Base-by-base conservation (phyloP, 1,140 invertebrate genomes). In the Drosophila albomicans region DNA sequence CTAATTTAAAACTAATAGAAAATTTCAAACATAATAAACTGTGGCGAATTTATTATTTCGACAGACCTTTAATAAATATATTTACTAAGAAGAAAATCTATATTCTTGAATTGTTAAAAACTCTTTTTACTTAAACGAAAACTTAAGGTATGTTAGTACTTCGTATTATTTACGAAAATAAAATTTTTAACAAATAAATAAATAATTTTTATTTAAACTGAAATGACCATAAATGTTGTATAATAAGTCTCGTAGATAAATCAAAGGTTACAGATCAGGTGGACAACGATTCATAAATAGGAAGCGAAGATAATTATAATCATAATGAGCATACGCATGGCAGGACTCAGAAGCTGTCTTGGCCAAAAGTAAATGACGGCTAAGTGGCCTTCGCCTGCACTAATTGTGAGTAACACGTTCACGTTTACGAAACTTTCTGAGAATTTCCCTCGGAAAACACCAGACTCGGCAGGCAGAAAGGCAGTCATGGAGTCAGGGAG, bases 401-500 rank as follows among this genome's bases (percentile, higher is more conserved):
- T 88, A 88, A 88, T 88, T 89, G 81, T 84, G 62, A 81, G 85
- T 88, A 88, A 88, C 85, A 88, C 84, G 85, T 88, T 89, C 74
- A 82, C 84, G 78, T 71, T 89, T 78, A 78, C 85, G 73, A 84
- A 84, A 85, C 80, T 88, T 88, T 88, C 75, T 54, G 77, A 65
- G 70, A 84, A 89, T 78, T 89, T 78, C 74, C 64, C 65, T 59
- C 49, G 78, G 70, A 63, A 75, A 68, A 66, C 75, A 70, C 58
- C 68, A 69, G 54, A 64, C 48, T 66, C 66, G 48, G 15, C 61
- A 61, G 62, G 38, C 56, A 63, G 51, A 8, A 57, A 63, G 46
- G 35, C 69, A 59, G 43, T 7, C 58, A 63, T 43, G n/a, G 61
- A 67, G 43, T 30, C 62, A 52, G 62, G 38, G 41, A 59, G 46